Base-by-base conservation (phyloP, 2,113 vertebrate species). In the Emydocephalus ijimae region DNA sequence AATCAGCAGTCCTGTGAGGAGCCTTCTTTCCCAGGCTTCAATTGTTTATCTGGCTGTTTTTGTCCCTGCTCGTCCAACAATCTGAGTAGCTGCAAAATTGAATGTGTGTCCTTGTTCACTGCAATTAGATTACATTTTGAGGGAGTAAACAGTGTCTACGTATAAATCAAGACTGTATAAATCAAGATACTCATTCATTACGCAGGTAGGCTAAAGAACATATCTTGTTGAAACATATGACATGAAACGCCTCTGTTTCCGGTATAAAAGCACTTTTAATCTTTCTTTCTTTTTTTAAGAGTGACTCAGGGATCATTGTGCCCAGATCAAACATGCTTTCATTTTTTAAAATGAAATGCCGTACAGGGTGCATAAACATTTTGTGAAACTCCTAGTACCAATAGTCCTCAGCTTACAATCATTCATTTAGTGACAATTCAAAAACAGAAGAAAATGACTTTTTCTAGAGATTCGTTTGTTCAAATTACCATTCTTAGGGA, bases 121-220 rank as follows among this genome's bases (percentile, higher is more conserved):
- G 21, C 21, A 57, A 23, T 57, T 23, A 8, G 56, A 57, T 2
- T 57, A 57, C 56, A 57, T 81, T 20, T 64, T 64, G 7, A 39
- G 39, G 64, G 89, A 93, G 91, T 91, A 0, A 1, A 81, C 91
- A 90, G 59, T 5, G 87, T 93, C 90, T 92, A 85, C 93, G 93
- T 93, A 93, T 85, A 94, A 91, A 50, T 50, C 48, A 50, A 50
- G 48, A 8, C 48, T 50, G 8, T 50, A 50, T 50, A 50, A 94
- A 64, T 64, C 61, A 29, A 29, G 26, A 64, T 10, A n/a, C 29
- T 3, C 0, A 1, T 29, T 26, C 4, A 11, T 20, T 3, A 88
- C 20, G 1, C 23, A 50, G 45, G 21, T 50, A 24, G 43, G 29
- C 24, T 12, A 9, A 50, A 45, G 5, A 88, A 55, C 6, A 55